Evolutionary conservation across 2,888 invertebrate genomes (phyloP).

Genomic region (Lasioglossum marginatum): DNA sequence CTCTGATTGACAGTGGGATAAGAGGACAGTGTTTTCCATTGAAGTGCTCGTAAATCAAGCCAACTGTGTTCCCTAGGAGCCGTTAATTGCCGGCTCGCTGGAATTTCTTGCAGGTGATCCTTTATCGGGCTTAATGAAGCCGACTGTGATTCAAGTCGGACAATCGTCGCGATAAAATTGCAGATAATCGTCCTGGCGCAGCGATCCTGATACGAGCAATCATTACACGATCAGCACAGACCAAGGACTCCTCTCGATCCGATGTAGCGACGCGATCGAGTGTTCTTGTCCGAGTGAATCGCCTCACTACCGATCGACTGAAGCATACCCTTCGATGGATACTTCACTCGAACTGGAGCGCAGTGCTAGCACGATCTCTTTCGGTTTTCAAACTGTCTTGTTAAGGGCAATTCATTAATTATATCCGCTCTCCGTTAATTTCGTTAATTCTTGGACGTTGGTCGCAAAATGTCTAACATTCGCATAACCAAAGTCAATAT

Average conservation of each 20-base stretch:
- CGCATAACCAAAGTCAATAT: not conserved
- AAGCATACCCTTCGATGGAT: conserved; percentile 38
- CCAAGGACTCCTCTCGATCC: conserved; percentile 49
- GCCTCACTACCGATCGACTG: conserved; percentile 52
- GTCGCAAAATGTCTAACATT: not conserved
- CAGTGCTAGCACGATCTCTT: conserved; percentile 27
- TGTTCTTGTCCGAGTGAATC: conserved; percentile 53
- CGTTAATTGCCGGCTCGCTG: conserved; percentile 58
- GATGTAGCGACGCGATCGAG: conserved; percentile 62
- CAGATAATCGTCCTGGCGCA: conserved; percentile 46
- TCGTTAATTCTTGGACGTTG: not conserved
- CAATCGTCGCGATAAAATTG: conserved; percentile 57
- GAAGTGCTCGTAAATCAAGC: conserved; percentile 46
- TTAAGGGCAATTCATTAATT: not conserved
- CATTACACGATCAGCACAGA: conserved; percentile 1
- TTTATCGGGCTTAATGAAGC: conserved; percentile 62
- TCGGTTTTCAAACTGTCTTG: conserved; percentile 24
- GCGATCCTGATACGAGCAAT: conserved; percentile 23
- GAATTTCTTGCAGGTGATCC: conserved; percentile 54
- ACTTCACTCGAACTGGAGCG: conserved; percentile 41
- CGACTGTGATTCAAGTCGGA: conserved; percentile 46
- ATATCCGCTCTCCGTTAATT: not conserved
- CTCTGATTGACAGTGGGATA: not conserved
- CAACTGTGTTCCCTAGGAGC: conserved; percentile 18
- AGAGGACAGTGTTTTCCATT: not conserved